Evolutionary conservation across 2,113 vertebrate species (phyloP), one percentile per base, ranked within the genome.

Genomic region (Aphyosemion australe): DNA sequence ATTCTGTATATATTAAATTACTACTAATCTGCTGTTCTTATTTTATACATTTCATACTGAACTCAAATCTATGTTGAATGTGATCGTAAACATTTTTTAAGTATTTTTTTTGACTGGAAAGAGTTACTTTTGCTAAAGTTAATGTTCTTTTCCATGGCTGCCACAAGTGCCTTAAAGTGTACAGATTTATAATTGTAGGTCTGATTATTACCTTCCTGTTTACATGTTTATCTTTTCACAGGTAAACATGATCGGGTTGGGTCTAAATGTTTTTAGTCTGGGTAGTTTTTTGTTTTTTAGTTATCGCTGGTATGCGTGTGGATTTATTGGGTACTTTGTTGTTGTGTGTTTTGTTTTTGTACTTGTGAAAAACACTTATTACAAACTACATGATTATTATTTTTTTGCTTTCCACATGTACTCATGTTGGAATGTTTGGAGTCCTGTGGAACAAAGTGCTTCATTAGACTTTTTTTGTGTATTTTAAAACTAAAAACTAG

Each of bases 131-230:
- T n/a, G 64, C n/a, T 46, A 7, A 10, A 37, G 15, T 13, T 12
- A 20, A 7, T 46, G 49, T 76, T n/a, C 26, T 26, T 78, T 79
- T 62, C 63, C 16, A 31, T 85, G 89, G 87, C 88, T 87, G 85
- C 89, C 89, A 83, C 81, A 86, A 84, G 89, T 91, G 89, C 89
- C 89, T 91, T 89, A 76, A 13, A 15, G 1, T 89, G 86, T 90
- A 89, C 77, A 91, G 34, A 37, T 43, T 73, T 66, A 48, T 1
- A 51, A 14, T 53, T 65, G 6, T 62, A 43, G 53, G 60, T 34
- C 26, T 62, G 46, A 45, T 61, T 10, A 61, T 48, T 42, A 13
- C 13, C 41, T 62, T 10, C 43, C 19, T 61, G 58, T 26, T n/a
- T 56, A 21, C 2, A 0, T 41, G 12, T 67, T 43, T 69, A 59